Base-by-base conservation (phyloP, 2,113 vertebrate species). In the Lota lota region DNA sequence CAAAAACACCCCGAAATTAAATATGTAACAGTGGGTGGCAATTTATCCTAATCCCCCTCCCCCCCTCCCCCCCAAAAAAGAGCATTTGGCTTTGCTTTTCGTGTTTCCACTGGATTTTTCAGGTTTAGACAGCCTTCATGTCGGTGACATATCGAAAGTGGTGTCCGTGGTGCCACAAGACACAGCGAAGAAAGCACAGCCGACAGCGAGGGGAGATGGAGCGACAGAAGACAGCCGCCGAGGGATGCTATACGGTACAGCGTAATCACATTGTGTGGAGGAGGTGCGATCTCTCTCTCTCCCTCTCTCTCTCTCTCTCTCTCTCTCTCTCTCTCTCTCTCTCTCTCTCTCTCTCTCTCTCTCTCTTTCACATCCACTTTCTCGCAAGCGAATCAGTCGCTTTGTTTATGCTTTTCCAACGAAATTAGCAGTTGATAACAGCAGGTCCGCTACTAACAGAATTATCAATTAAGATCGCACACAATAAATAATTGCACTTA, bases 71-170 rank as follows among this genome's bases (percentile, higher is more conserved):
- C 40, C 40, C 40, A 47, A 40, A 67, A 73, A 20, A 54, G 63
- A 87, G 69, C 85, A 87, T 89, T 54, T 76, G 78, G 69, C 64
- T 69, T 8, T 17, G 22, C 61, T 63, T 64, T 64, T 33, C 28
- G 28, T 33, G 28, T 33, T 17, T 18, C 68, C 40, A 69, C 60
- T 68, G 66, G 61, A 22, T 12, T 67, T 51, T 61, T 66, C 63
- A 70, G 78, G 74, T 81, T 80, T 65, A 10, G 24, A 1, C 63
- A 47, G 76, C 69, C 72, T 76, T 87, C 82, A 87, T 66, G 77
- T 80, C 68, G 51, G 57, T 36, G 65, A 50, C 83, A 87, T 86
- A 76, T 66, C 70, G 62, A 2, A 8, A 12, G 61, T 19, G 28
- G 28, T 33, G 28, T 33, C 28, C 28, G 53, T 56, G 16, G 53